A percentile compares a stretch with the other conserved stretches of the same genome.
phyloP scores from a whole-genome alignment of 2,888 invertebrate genomes.

The Chironomus riparius region DNA sequence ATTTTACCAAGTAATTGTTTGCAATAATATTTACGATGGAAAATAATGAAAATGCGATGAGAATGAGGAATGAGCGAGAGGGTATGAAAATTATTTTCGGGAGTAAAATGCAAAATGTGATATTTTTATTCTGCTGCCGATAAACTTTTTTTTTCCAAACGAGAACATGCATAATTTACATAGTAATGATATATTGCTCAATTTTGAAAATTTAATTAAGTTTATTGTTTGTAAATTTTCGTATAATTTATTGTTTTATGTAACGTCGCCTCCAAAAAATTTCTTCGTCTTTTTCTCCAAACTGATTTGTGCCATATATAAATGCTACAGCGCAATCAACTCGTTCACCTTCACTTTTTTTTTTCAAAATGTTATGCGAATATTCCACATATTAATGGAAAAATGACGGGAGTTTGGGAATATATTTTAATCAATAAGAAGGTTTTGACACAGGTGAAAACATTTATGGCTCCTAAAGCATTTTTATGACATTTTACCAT shows the following conservation, averaged over 20 bases:
- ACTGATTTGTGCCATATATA: too few relatives aligned
- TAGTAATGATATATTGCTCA: conserved; percentile 23
- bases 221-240: conserved; percentile 27
- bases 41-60: not conserved
- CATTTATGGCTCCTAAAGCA: too few relatives aligned
- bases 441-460: too few relatives aligned
- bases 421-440: not conserved
- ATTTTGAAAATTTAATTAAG: conserved; percentile 26
- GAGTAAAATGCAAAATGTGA: not conserved
- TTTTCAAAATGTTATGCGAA: too few relatives aligned
- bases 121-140: conserved; percentile 7
- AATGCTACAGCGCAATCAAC: too few relatives aligned
- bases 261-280: not conserved
- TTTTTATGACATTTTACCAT: too few relatives aligned
- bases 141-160: conserved; percentile 7
- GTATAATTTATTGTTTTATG: conserved; percentile 20
- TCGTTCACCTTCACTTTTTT: too few relatives aligned
- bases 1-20: conserved; percentile 3
- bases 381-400: too few relatives aligned
- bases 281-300: too few relatives aligned
- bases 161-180: conserved; percentile 23
- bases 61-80: not conserved
- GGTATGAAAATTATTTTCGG: not conserved
- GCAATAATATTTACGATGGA: conserved; percentile 16
- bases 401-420: not conserved